Evolutionary conservation across 2,888 invertebrate genomes (phyloP).

Genomic region (Ernsta delagoae): DNA sequence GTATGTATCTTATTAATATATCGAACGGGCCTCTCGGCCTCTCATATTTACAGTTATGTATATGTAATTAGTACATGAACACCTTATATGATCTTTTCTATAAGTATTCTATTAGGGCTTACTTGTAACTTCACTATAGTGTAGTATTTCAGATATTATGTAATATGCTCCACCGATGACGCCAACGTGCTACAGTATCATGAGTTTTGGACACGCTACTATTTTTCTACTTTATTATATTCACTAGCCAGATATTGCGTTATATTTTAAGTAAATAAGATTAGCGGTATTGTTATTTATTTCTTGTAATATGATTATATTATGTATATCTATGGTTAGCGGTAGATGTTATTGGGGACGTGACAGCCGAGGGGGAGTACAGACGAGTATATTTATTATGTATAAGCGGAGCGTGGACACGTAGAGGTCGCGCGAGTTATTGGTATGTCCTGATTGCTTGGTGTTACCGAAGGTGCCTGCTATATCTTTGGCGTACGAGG

Average conservation of each 20-base stretch:
- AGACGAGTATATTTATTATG: conserved; percentile 63
- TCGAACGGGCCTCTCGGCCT: conserved; percentile 48
- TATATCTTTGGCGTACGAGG: conserved; percentile 99
- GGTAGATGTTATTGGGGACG: conserved; percentile 42
- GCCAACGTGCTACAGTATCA: conserved; percentile 60
- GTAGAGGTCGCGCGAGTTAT: conserved; percentile 53
- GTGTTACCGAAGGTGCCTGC: conserved; percentile 95
- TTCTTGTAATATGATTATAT: conserved; percentile 45
- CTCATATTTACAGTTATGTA: conserved; percentile 43
- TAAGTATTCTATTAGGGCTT: conserved; percentile 60
- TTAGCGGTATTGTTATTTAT: conserved; percentile 39
- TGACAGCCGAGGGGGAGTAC: conserved; percentile 55
- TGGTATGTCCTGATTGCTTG: conserved; percentile 81
- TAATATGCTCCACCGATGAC: conserved; percentile 59
- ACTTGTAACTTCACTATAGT: conserved; percentile 70
- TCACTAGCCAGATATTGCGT: conserved; percentile 62
- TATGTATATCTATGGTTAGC: conserved; percentile 45
- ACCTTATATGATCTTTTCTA: conserved; percentile 52
- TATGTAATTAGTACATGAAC: conserved; percentile 43
- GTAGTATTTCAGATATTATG: conserved; percentile 69
- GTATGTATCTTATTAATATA: conserved; percentile 43
- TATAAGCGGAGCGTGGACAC: conserved; percentile 57
- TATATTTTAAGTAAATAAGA: conserved; percentile 58
- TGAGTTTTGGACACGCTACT: conserved; percentile 69
- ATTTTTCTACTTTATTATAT: conserved; percentile 64